These are phyloP conservation scores for Protobothrops mucrosquamatus DNA, from an alignment of 2,113 vertebrate genomes.

Conservation along the genomic window DNA sequence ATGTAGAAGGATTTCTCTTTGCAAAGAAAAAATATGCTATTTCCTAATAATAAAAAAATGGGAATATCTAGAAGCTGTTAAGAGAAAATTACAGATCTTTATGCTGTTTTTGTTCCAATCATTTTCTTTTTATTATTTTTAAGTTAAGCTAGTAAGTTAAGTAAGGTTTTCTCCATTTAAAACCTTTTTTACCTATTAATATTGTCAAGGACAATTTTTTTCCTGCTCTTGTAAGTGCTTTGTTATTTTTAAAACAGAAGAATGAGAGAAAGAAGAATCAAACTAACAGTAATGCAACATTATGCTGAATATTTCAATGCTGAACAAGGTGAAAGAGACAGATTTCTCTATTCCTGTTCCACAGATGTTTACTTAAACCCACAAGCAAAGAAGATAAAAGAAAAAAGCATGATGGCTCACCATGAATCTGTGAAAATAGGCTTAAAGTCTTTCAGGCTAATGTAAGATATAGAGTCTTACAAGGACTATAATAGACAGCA, in stretches of 20 bases:
- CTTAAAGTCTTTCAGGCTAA: not conserved
- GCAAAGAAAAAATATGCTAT: not conserved
- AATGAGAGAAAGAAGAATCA: slow-evolving; percentile 27
- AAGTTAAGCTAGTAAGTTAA: slow-evolving; percentile 35
- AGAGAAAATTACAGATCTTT: not conserved
- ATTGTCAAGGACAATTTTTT: slow-evolving; percentile 62
- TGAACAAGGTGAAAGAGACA: slow-evolving; percentile 28
- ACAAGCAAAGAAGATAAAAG: not conserved
- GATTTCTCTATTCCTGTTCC: slow-evolving; percentile 1
- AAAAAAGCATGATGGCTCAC: not conserved
- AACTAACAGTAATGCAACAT: slow-evolving; percentile 44
- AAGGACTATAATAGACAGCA: not conserved
- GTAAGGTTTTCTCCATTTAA: slow-evolving; percentile 6
- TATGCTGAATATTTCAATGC: slow-evolving; percentile 47
- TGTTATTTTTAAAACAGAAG: slow-evolving; percentile 32
- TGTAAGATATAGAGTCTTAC: not conserved
- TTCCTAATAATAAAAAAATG: fast-evolving
- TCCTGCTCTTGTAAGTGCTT: slow-evolving; percentile 52
- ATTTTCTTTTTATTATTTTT: slow-evolving; percentile 23
- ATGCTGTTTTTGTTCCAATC: not conserved
- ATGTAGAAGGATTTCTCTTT: not conserved
- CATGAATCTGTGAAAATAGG: not conserved
- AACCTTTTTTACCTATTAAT: slow-evolving; percentile 45
- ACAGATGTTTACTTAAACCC: not conserved
- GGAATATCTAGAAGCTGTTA: not conserved